Conservation (phyloP, 2,888 invertebrate species). For the Crocallis elinguaria region DNA sequence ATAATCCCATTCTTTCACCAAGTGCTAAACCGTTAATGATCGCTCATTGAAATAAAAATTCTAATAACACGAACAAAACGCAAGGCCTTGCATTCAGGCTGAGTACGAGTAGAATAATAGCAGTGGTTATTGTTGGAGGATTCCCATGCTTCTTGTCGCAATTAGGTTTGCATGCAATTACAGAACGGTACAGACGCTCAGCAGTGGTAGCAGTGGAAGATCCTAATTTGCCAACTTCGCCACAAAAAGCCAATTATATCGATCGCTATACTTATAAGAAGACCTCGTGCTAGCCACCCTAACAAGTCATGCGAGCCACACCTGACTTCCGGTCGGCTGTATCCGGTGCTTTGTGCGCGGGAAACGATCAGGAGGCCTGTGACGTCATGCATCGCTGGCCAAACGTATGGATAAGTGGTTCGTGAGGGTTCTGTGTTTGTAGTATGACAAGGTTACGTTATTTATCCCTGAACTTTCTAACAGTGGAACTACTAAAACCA, state of each 20-base stretch:
- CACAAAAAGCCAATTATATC: constrained; percentile 24
- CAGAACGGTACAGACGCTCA: constrained; percentile 22
- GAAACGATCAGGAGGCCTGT: constrained; percentile 52
- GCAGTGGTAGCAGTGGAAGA: neutral
- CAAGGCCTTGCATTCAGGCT: constrained; percentile 17
- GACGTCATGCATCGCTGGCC: constrained; percentile 55
- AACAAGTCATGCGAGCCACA: constrained; percentile 45
- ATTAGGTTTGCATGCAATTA: constrained; percentile 42
- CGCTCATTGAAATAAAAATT: constrained; percentile 30
- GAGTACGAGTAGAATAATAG: constrained; percentile 32
- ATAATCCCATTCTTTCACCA: neutral
- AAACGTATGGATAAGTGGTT: constrained; percentile 1
- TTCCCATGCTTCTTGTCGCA: constrained; percentile 47
- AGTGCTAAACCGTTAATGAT: constrained; percentile 25
- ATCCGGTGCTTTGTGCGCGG: constrained; percentile 68
- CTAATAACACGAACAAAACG: constrained; percentile 20
- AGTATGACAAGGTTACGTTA: neutral
- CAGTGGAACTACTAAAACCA: too few species aligned
- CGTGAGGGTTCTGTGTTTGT: neutral
- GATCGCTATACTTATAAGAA: constrained; percentile 37
- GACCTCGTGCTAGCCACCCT: constrained; percentile 26
- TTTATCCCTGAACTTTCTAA: neutral
- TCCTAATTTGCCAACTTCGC: neutral
- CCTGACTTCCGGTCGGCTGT: constrained; percentile 65
- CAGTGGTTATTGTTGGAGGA: constrained; percentile 40